These are phyloP conservation scores for Cyclina sinensis DNA, from an alignment of 1,140 invertebrate genomes.

Conservation along the genomic window DNA sequence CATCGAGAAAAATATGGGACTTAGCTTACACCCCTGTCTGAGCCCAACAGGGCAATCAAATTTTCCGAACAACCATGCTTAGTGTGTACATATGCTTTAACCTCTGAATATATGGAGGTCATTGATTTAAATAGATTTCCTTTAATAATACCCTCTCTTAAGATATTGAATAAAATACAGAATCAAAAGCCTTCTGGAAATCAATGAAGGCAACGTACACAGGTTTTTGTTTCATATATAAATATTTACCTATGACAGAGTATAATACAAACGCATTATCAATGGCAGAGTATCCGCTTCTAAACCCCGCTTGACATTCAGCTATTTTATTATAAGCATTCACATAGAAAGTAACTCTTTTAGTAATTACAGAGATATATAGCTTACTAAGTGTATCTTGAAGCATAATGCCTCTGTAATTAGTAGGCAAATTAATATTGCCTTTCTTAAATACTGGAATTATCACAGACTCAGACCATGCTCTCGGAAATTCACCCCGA, in stretches of 20 bases:
- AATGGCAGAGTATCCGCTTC: conserved; percentile 26
- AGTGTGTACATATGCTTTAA: conserved; percentile 25
- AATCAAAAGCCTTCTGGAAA: conserved; percentile 60
- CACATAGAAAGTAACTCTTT: conserved; percentile 10
- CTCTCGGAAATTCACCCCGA: neutral
- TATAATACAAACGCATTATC: conserved; percentile 54
- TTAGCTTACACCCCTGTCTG: conserved; percentile 3
- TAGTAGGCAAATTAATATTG: neutral
- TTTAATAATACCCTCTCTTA: conserved; percentile 4
- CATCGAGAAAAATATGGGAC: conserved; percentile 27
- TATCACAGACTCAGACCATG: neutral
- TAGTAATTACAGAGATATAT: neutral
- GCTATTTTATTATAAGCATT: conserved; percentile 3
- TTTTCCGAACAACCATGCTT: neutral
- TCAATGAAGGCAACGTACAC: conserved; percentile 52
- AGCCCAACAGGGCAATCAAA: conserved; percentile 39
- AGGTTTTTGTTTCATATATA: conserved; percentile 25
- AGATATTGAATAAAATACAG: conserved; percentile 20
- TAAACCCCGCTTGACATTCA: conserved; percentile 42
- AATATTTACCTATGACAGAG: conserved; percentile 11
- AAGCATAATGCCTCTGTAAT: conserved; percentile 21
- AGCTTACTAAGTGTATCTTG: conserved; percentile 9
- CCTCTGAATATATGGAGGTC: conserved; percentile 41
- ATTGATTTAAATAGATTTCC: conserved; percentile 32
- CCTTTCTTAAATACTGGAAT: conserved; percentile 9